Percentiles rank a stretch among this genome's conserved stretches.
These are phyloP conservation scores for Beaufortia kweichowensis DNA, from an alignment of 2,113 vertebrate species.

Conservation along the genomic window DNA sequence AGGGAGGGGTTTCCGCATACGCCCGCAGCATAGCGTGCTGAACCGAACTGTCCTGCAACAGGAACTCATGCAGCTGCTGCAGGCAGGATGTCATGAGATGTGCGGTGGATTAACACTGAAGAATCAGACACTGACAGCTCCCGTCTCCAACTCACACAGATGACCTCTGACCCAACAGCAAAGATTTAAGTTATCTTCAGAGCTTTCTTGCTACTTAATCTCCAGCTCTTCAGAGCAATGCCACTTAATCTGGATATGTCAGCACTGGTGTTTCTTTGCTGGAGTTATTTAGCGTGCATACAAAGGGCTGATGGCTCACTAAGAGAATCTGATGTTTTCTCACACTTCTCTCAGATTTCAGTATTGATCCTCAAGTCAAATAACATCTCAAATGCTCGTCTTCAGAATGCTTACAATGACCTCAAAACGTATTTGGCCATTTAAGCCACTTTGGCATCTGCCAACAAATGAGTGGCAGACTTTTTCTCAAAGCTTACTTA, in stretches of 20 bases:
- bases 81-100: conserved; percentile 27
- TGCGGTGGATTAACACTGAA: conserved; percentile 21
- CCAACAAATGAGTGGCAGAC: too few relatives aligned
- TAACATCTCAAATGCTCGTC: not conserved
- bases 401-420: too few relatives aligned
- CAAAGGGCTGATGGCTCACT: not conserved
- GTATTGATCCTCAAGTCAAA: not conserved
- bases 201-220: not conserved
- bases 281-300: not conserved
- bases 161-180: conserved; percentile 21
- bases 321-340: conserved; percentile 7
- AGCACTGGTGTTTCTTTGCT: not conserved
- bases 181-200: not conserved
- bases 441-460: too few relatives aligned
- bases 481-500: too few relatives aligned
- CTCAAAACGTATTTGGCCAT: too few relatives aligned
- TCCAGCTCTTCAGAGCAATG: not conserved
- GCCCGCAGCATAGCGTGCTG: conserved; percentile 3
- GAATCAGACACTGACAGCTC: conserved; percentile 10
- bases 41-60: conserved; percentile 18
- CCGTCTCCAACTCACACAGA: conserved; percentile 21
- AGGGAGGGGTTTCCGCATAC: conserved; percentile 33
- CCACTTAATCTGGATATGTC: conserved; percentile 8
- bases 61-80: conserved; percentile 46
- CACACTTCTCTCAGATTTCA: not conserved